These are phyloP conservation scores for Cenopis cana DNA, from an alignment of 2,888 invertebrate genomes.

Conservation along the genomic window DNA sequence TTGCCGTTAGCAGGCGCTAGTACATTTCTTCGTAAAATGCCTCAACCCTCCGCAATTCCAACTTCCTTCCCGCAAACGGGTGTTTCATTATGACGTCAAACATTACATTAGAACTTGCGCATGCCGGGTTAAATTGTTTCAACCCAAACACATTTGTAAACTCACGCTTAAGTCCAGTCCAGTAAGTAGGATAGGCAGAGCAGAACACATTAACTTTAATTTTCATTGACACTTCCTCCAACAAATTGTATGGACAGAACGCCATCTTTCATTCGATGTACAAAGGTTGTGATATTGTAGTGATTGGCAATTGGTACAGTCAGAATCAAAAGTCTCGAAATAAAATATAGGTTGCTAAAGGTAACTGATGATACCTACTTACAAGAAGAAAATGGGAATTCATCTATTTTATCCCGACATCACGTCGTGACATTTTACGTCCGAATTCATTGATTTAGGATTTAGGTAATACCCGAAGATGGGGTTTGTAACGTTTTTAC, in stretches of 20 bases:
- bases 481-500: constrained; percentile 19
- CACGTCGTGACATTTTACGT: neutral
- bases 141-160: neutral
- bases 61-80: constrained; percentile 14
- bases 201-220: neutral
- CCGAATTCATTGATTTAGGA: constrained; percentile 23
- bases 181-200: too few relatives aligned
- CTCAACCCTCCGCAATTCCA: constrained; percentile 16
- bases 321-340: too few relatives aligned
- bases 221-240: neutral
- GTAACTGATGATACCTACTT: too few relatives aligned
- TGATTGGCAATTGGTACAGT: too few relatives aligned
- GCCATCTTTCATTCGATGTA: too few relatives aligned
- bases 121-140: constrained; percentile 37
- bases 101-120: constrained; percentile 35
- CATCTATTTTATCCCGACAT: too few relatives aligned
- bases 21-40: constrained; percentile 3
- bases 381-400: too few relatives aligned
- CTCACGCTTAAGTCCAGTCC: too few relatives aligned
- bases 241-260: too few relatives aligned
- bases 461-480: constrained; percentile 14
- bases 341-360: too few relatives aligned
- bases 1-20: neutral
- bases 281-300: neutral
- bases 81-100: constrained; percentile 7